Evolutionary conservation across 1,140 invertebrate species (phyloP), one percentile per base, ranked within the genome.

Genomic region (Euborellia annulipes): DNA sequence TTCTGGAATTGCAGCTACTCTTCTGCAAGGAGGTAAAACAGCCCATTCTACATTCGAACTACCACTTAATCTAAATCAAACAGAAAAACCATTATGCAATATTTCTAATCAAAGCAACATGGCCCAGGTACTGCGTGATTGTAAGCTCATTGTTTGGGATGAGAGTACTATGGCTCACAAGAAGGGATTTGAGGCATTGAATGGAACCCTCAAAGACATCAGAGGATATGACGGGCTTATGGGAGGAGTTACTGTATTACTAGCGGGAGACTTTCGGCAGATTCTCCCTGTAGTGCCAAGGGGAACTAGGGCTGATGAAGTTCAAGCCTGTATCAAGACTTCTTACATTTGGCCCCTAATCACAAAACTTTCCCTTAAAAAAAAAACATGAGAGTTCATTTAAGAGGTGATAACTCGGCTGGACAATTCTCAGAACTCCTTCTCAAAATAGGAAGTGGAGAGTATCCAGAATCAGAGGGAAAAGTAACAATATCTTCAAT

Each of bases 241-340:
- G n/a, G n/a, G n/a, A n/a, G n/a, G n/a, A n/a, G n/a, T n/a, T n/a
- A n/a, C n/a, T n/a, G n/a, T n/a, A 9, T 27, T 61, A 42, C 52
- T 67, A 16, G 52, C 61, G 48, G 66, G 67, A 36, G 64, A 72
- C 58, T 73, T 71, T 53, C 47, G 65, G 39, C 65, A 72, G 56
- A 69, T 56, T n/a, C 48, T 70, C 18, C 65, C 66, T 2, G 60
- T 70, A 3, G 61, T 68, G 18, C 47, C 52, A 36, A 52, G 57
- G 54, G 59, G 54, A 48, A 69, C 62, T 13, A 45, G 50, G 40
- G 62, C 62, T 45, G 60, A 70, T 55, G 60, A 66, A 59, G 46
- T 62, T 0, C 53, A 61, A 37, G 57, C 60, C 20, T 62, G 52
- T 45, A 43, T 65, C 13, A 66, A 61, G 49, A 43, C 30, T 2